phyloP scores from a whole-genome alignment of 2,113 vertebrate genomes.

The Uropsilus gracilis region DNA sequence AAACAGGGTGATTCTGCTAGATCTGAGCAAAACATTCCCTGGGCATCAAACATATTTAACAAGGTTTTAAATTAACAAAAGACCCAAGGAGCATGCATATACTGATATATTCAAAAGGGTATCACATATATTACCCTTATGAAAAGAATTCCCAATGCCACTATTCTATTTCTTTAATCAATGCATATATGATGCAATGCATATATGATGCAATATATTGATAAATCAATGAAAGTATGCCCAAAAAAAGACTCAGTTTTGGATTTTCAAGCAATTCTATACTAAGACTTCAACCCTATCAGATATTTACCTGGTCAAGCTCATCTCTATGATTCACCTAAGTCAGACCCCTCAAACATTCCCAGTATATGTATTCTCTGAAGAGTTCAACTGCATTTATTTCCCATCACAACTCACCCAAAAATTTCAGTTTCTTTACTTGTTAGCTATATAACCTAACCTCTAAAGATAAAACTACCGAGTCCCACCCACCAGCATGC shows the following conservation, averaged over 20 bases:
- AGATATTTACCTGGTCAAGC: background rate
- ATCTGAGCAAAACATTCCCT: conserved; percentile 20
- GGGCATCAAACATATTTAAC: background rate
- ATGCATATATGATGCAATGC: no score
- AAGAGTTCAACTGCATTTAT: background rate
- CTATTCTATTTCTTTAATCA: background rate
- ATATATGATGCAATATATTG: background rate
- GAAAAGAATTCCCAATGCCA: background rate
- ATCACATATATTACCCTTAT: background rate
- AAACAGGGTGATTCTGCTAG: background rate
- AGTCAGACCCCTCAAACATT: conserved; percentile 6
- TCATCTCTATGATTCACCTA: conserved; percentile 5
- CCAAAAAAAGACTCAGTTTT: background rate
- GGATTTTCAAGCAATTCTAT: conserved; percentile 44
- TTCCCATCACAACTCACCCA: background rate
- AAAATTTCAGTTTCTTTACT: background rate
- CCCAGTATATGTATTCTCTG: background rate
- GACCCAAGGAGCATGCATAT: background rate
- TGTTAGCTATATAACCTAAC: background rate
- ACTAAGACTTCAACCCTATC: background rate
- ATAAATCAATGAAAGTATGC: conserved; percentile 14
- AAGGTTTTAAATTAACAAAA: conserved; percentile 5
- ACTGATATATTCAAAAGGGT: background rate
- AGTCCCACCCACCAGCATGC: no score
- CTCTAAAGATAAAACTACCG: background rate